Evolutionary conservation across 1,140 invertebrate genomes (phyloP).

Genomic region (Drosophila saltans): DNA sequence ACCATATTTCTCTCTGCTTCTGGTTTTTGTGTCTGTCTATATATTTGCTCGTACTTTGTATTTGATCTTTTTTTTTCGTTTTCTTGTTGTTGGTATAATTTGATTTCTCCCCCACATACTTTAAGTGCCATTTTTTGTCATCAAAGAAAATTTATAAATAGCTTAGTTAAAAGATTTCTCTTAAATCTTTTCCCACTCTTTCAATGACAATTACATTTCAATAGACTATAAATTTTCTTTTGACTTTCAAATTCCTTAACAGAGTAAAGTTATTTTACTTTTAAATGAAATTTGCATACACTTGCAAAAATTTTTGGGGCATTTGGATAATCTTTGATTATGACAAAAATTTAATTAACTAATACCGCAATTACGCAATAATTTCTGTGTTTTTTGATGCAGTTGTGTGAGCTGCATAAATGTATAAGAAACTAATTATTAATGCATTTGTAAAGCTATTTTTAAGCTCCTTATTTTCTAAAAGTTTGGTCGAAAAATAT

Average conservation of each 20-base stretch:
- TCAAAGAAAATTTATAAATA: conserved; percentile 14
- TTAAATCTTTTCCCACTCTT: conserved; percentile 1
- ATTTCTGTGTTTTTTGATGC: no score
- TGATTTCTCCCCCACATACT: conserved; percentile 7
- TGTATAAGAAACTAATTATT: no score
- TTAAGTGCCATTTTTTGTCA: conserved; percentile 14
- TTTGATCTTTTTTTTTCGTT: background rate
- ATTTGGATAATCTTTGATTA: no score
- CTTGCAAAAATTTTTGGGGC: background rate
- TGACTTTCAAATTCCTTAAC: background rate
- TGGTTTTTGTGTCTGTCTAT: background rate
- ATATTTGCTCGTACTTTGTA: background rate
- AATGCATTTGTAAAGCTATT: no score
- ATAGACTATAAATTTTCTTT: conserved; percentile 1
- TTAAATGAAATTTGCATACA: background rate
- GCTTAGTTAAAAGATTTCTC: conserved; percentile 9
- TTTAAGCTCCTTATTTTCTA: no score
- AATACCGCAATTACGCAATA: no score
- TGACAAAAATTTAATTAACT: no score
- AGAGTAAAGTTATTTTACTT: background rate
- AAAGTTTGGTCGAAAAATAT: no score
- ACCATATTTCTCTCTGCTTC: background rate
- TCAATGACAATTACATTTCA: conserved; percentile 14
- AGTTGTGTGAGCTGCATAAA: no score
- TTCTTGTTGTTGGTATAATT: background rate